Percentiles rank a stretch among this genome's conserved stretches.
Conservation (phyloP, 2,888 invertebrate genomes). For the Dione juno region DNA sequence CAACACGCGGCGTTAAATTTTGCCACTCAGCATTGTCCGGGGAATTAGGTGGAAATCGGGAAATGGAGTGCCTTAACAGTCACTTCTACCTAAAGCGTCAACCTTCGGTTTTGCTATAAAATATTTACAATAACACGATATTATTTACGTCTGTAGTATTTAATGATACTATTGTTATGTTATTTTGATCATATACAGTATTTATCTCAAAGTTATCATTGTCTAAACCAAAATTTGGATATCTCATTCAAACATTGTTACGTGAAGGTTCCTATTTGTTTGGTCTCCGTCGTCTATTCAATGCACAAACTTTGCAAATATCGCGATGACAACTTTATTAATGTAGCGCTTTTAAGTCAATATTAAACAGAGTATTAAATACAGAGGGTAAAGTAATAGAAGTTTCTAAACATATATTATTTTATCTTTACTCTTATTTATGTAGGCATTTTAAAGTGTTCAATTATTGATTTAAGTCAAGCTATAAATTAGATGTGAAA, state of each 20-base stretch:
- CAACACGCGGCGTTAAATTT: not conserved
- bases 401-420: not conserved
- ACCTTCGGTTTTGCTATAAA: not conserved
- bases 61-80: not conserved
- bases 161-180: not conserved
- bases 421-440: no score
- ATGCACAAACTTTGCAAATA: slow-evolving; percentile 57
- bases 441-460: no score
- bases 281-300: slow-evolving; percentile 44
- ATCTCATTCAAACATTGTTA: slow-evolving; percentile 21
- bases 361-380: not conserved
- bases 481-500: no score
- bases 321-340: slow-evolving; percentile 67
- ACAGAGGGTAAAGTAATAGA: not conserved
- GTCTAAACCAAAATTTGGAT: slow-evolving; percentile 9
- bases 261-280: slow-evolving; percentile 25
- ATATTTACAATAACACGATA: no score
- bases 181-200: slow-evolving; percentile 2
- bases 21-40: not conserved
- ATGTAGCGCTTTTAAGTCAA: slow-evolving; percentile 16
- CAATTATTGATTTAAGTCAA: no score
- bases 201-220: slow-evolving; percentile 4
- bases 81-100: not conserved
- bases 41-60: not conserved
- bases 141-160: not conserved